These are phyloP conservation scores for Acanthosoma haemorrhoidale DNA, from an alignment of 2,888 invertebrate genomes.

Conservation along the genomic window DNA sequence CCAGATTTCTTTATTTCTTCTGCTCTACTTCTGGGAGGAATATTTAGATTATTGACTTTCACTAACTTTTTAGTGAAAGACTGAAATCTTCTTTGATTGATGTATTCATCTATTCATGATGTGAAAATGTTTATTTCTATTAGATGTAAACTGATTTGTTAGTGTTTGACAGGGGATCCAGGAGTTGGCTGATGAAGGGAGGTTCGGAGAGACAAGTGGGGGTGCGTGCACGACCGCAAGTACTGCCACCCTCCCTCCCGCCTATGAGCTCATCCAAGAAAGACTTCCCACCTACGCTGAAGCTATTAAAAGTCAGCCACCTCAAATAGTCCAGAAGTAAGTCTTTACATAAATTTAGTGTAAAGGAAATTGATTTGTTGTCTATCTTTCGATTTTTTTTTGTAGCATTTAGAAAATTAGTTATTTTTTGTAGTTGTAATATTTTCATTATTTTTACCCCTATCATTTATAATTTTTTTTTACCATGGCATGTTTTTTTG, in stretches of 20 bases:
- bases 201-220: constrained; percentile 32
- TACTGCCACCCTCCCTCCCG: constrained; percentile 57
- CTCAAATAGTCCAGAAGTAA: constrained; percentile 13
- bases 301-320: constrained; percentile 48
- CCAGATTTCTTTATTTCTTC: too few species aligned
- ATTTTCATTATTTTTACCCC: not conserved
- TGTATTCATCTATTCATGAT: too few species aligned
- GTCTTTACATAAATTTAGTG: not conserved
- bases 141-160: too few species aligned
- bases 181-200: constrained; percentile 40
- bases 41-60: too few species aligned
- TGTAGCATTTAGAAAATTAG: not conserved
- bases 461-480: not conserved
- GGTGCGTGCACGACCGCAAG: constrained; percentile 53
- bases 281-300: constrained; percentile 58
- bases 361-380: not conserved
- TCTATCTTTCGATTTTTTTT: not conserved
- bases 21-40: too few species aligned
- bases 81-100: too few species aligned
- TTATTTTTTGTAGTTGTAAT: not conserved
- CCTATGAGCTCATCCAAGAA: constrained; percentile 57
- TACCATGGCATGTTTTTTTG: not conserved
- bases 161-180: constrained; percentile 40
- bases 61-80: too few species aligned
- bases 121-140: too few species aligned